Evolutionary conservation across 2,797 vertebrate species (phyloP).

Genomic region (Lagodon rhomboides): DNA sequence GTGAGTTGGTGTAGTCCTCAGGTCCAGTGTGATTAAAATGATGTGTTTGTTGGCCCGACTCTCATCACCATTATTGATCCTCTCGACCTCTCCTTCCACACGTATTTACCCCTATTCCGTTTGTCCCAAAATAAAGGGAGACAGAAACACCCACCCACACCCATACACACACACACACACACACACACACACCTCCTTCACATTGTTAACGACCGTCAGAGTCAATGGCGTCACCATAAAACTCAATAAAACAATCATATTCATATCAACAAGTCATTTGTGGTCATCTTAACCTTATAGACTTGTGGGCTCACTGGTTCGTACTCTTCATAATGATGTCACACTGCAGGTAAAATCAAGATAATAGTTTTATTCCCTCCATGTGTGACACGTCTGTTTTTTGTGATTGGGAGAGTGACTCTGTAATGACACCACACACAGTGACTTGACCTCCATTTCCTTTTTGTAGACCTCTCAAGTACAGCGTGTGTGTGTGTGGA

Average conservation of each 20-base stretch:
- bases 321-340: not conserved
- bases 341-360: not conserved
- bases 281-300: not conserved
- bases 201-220: slow-evolving; percentile 23
- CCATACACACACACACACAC: not conserved
- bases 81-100: slow-evolving; percentile 46
- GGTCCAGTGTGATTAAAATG: slow-evolving; percentile 67
- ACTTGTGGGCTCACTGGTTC: not conserved
- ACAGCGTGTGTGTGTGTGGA: not conserved
- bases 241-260: not conserved
- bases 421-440: not conserved
- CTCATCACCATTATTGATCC: slow-evolving; percentile 75
- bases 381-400: not conserved
- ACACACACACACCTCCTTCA: slow-evolving; percentile 1
- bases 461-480: not conserved
- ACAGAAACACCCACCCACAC: slow-evolving; percentile 22
- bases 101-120: slow-evolving; percentile 32
- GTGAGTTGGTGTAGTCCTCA: slow-evolving; percentile 17
- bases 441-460: not conserved
- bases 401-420: not conserved
- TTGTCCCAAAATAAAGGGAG: slow-evolving; percentile 55
- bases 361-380: not conserved
- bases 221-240: not conserved
- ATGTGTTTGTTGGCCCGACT: slow-evolving; percentile 74
- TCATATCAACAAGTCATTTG: not conserved